Evolutionary conservation across 1,140 invertebrate species (phyloP).

Genomic region (Bombus balteatus): DNA sequence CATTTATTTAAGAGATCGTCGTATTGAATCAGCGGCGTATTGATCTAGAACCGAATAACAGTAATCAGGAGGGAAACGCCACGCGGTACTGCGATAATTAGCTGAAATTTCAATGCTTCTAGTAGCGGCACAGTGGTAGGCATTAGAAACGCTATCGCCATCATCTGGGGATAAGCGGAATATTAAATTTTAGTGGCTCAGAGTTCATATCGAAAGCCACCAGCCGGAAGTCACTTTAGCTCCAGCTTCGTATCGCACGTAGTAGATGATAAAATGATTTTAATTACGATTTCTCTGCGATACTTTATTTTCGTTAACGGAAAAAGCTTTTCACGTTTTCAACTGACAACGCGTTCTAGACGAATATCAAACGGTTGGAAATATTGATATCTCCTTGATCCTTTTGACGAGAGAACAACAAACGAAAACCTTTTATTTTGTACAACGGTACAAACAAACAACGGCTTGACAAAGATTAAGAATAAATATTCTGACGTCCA

Average conservation of each 20-base stretch:
- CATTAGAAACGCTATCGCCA: conserved; percentile 51
- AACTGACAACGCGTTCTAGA: background rate
- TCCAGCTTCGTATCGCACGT: background rate
- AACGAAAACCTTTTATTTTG: background rate
- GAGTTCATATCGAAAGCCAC: conserved; percentile 50
- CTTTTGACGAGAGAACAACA: background rate
- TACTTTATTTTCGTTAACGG: background rate
- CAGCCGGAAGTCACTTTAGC: conserved; percentile 33
- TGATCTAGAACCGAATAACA: background rate
- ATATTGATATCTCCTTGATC: background rate
- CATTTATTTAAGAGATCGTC: background rate
- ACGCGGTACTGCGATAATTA: conserved; percentile 21
- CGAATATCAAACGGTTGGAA: background rate
- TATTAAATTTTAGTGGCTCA: conserved; percentile 67
- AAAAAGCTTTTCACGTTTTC: background rate
- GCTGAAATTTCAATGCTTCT: conserved; percentile 41
- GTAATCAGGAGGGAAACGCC: conserved; percentile 11
- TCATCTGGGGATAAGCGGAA: conserved; percentile 29
- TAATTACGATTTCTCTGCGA: background rate
- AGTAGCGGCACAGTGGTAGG: background rate
- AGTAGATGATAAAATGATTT: conserved; percentile 28
- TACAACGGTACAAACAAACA: too few species aligned
- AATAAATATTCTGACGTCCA: background rate
- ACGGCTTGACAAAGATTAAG: background rate
- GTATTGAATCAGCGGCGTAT: background rate